A percentile compares a stretch with the other conserved stretches of the same genome.
phyloP scores from a whole-genome alignment of 2,888 invertebrate species.

The Agonopterix alstromeriana region DNA sequence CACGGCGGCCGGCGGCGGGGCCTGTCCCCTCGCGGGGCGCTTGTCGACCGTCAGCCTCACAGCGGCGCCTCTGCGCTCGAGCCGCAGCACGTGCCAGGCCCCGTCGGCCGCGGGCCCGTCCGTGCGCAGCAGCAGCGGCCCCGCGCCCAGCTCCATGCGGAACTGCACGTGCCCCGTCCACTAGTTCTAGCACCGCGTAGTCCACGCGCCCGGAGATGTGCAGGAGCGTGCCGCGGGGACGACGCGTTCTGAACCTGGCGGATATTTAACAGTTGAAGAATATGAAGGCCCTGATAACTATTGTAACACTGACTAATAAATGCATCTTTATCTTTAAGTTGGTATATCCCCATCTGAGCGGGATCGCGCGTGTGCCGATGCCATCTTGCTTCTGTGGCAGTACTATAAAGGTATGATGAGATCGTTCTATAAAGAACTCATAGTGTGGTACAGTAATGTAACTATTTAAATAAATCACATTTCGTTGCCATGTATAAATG shows the following conservation, averaged over 20 bases:
- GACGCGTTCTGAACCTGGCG: constrained; percentile 82
- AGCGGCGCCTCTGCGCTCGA: constrained; percentile 89
- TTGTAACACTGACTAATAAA: no score
- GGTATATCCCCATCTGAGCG: no score
- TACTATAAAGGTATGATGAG: no score
- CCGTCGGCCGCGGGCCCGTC: constrained; percentile 64
- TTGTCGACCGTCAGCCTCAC: constrained; percentile 88
- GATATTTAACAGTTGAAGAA: background rate
- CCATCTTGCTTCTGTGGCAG: no score
- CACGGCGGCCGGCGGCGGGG: constrained; percentile 84
- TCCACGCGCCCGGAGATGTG: constrained; percentile 91
- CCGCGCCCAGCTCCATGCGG: constrained; percentile 94
- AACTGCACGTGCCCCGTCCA: constrained; percentile 91
- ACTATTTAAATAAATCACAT: no score
- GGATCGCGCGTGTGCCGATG: no score
- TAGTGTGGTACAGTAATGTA: no score
- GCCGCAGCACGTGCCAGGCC: constrained; percentile 84
- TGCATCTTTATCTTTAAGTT: no score
- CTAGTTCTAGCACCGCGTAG: constrained; percentile 90
- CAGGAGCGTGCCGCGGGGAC: constrained; percentile 88
- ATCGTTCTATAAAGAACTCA: no score
- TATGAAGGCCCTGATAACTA: no score
- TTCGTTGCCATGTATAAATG: no score
- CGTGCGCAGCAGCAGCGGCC: constrained; percentile 89
- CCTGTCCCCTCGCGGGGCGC: constrained; percentile 84